Percentiles rank a stretch among this genome's conserved stretches.
Conservation (phyloP, 2,888 invertebrate species). For the Hoplodrina blanda region DNA sequence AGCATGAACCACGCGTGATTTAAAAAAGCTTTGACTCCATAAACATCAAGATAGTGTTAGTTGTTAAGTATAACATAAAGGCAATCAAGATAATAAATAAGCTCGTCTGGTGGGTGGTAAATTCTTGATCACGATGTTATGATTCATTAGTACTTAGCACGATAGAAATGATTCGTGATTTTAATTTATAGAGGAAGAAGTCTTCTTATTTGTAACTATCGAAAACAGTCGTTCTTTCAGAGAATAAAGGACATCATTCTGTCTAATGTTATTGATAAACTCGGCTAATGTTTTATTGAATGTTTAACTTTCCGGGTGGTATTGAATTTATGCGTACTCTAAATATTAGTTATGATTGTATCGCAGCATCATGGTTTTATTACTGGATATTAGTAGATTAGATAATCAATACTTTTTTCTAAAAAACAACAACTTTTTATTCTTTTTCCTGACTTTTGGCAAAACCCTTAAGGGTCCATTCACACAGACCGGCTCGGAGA, state of each 20-base stretch:
- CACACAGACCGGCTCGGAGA: no score
- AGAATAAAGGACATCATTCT: constrained; percentile 52
- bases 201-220: constrained; percentile 13
- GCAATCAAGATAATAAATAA: constrained; percentile 42
- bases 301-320: constrained; percentile 69
- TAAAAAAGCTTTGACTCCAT: constrained; percentile 13
- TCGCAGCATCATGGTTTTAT: constrained; percentile 40
- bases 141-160: constrained; percentile 25
- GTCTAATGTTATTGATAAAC: constrained; percentile 70
- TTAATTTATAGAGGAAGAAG: constrained; percentile 37
- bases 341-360: constrained; percentile 63
- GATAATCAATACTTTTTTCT: no score
- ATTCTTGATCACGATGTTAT: constrained; percentile 39
- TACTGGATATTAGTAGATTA: constrained; percentile 2
- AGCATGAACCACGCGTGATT: constrained; percentile 12
- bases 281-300: constrained; percentile 71
- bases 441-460: no score
- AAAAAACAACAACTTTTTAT: not conserved
- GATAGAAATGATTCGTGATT: constrained; percentile 29
- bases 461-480: no score
- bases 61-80: constrained; percentile 22
- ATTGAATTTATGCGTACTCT: constrained; percentile 52
- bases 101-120: constrained; percentile 35
- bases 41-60: constrained; percentile 11
- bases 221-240: constrained; percentile 30